phyloP scores from a whole-genome alignment of 2,797 vertebrate species.

The Lophotriccus pileatus region DNA sequence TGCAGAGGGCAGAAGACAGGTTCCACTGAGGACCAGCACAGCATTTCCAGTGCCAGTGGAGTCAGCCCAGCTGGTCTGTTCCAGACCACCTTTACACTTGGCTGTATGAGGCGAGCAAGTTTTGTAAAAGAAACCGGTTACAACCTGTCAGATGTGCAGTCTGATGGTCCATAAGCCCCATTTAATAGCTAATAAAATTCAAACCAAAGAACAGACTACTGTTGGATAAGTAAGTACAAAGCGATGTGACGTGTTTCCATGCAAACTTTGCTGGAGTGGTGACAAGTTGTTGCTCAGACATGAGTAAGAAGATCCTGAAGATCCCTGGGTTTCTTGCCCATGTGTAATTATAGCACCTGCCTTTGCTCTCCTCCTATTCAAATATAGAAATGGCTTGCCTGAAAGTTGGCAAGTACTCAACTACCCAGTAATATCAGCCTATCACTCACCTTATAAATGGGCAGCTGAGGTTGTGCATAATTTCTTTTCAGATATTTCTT shows the following conservation, averaged over 20 bases:
- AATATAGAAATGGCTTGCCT: background rate
- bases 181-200: background rate
- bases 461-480: background rate
- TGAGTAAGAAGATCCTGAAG: background rate
- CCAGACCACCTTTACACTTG: background rate
- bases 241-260: background rate
- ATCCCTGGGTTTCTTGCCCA: background rate
- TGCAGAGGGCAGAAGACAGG: background rate
- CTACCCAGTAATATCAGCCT: background rate
- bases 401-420: background rate
- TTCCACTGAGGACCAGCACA: background rate
- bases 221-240: background rate
- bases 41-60: fast-evolving
- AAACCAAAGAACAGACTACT: background rate
- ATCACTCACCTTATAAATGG: background rate
- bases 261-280: background rate
- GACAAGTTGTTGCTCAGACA: background rate
- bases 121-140: background rate
- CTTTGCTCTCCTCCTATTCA: background rate
- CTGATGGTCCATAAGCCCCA: background rate
- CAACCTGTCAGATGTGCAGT: background rate
- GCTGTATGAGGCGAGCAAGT: fast-evolving
- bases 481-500: background rate
- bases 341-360: background rate
- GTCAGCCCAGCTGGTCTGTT: background rate